Evolutionary conservation across 2,888 invertebrate species (phyloP).

Genomic region (Drosophila incognita): DNA sequence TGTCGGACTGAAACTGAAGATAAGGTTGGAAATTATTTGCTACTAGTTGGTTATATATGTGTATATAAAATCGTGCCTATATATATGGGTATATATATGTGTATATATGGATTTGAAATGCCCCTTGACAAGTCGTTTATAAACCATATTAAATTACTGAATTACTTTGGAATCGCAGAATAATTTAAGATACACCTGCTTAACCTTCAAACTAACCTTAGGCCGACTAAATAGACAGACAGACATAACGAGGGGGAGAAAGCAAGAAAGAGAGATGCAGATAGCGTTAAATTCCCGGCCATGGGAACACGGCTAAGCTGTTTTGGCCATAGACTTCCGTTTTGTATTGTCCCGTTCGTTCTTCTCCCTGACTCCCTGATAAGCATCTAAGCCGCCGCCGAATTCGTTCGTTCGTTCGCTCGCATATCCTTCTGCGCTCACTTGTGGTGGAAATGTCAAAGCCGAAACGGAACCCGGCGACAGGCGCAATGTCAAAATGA

Average conservation of each 20-base stretch:
- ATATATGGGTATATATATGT: constrained; percentile 6
- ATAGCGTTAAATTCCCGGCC: constrained; percentile 23
- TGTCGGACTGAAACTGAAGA: constrained; percentile 56
- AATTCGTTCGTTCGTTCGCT: constrained; percentile 29
- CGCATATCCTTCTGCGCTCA: constrained; percentile 43
- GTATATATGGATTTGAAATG: constrained; percentile 56
- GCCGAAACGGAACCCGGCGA: constrained; percentile 50
- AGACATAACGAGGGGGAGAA: background rate
- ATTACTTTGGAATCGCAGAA: constrained; percentile 25
- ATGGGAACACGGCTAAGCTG: constrained; percentile 50
- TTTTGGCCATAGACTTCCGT: constrained; percentile 65
- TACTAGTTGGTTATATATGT: constrained; percentile 34
- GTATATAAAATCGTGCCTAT: constrained; percentile 7
- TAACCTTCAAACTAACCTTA: constrained; percentile 39
- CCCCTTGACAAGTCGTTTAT: constrained; percentile 36
- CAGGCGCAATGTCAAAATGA: constrained; percentile 62
- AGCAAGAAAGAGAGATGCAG: background rate
- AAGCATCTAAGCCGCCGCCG: constrained; percentile 70
- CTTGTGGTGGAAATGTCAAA: constrained; percentile 56
- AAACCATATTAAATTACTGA: constrained; percentile 42
- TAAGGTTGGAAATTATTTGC: constrained; percentile 45
- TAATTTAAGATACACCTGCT: constrained; percentile 53
- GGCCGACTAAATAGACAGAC: background rate
- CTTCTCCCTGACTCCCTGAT: constrained; percentile 30
- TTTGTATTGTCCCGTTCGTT: constrained; percentile 15